Evolutionary conservation across 2,888 invertebrate species (phyloP).

Genomic region (Papilio elwesi): DNA sequence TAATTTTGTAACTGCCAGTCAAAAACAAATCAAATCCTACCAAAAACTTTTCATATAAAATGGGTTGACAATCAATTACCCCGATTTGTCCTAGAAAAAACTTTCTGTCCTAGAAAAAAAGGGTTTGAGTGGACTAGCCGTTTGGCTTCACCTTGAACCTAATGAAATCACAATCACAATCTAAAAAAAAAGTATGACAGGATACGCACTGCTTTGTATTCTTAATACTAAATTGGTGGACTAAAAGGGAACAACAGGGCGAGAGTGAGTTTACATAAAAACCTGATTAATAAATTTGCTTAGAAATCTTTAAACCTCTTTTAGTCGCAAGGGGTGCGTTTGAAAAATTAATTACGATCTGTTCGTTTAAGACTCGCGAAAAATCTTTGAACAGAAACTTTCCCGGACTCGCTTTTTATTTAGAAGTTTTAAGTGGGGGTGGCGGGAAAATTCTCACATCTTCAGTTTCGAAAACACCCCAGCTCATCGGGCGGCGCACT

Average conservation of each 20-base stretch:
- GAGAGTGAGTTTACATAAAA: background rate
- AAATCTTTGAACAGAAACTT: conserved; percentile 47
- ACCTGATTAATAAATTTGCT: conserved; percentile 33
- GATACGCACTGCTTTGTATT: background rate
- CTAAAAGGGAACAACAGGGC: background rate
- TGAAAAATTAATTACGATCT: conserved; percentile 55
- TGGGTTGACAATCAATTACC: no score
- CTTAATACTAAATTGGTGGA: background rate
- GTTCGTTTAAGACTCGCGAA: conserved; percentile 48
- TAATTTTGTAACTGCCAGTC: no score
- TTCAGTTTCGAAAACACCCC: conserved; percentile 11
- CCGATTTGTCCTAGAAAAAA: no score
- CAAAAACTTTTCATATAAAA: no score
- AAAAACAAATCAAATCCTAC: no score
- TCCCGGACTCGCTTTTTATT: conserved; percentile 45
- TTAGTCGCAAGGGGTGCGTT: conserved; percentile 37
- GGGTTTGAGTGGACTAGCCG: no score
- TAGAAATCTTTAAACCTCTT: conserved; percentile 26
- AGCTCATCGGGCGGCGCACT: background rate
- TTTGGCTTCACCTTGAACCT: no score
- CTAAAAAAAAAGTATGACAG: background rate
- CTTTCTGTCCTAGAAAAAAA: no score
- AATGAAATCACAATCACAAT: no score
- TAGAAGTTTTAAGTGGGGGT: conserved; percentile 50
- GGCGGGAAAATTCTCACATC: conserved; percentile 36